Evolutionary conservation across 2,113 vertebrate genomes (phyloP), one percentile per base, ranked within the genome.

Genomic region (Lethenteron camtschaticum): DNA sequence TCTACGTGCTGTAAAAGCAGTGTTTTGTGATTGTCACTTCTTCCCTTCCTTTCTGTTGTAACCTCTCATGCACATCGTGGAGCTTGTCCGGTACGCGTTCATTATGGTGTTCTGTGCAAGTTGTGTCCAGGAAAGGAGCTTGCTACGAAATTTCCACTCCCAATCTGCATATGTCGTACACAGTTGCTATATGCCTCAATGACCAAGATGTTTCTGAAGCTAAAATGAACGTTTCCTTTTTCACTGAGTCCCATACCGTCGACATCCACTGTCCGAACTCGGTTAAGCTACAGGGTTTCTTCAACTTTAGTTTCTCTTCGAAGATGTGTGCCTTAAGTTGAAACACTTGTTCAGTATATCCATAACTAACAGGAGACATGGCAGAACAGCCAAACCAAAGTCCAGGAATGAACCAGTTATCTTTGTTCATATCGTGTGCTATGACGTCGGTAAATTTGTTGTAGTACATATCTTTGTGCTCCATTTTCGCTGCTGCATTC

Each of bases 401-500:
- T 3, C 57, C 70, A 41, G 70, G 70, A 60, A 71, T 71, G 58
- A 63, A 71, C 58, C 58, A 60, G 20, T 60, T 71, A 20, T 58
- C n/a, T 4, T 68, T 71, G 18, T 71, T 57, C 18, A 24, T 16
- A 56, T 71, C 20, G 12, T 71, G 68, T 13, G 60, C 57, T 55
- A 71, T 71, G 11, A 71, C 41, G 56, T 71, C 70, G 18, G 58
- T 63, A 71, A 71, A 71, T 24, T 68, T 55, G 24, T 10, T 76
- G 70, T 68, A 76, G 58, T 77, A 74, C 0, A 72, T 68, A 2
- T 78, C 78, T 71, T 77, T 83, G 9, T 76, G 80, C 71, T 85
- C 85, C 80, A 80, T 78, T 9, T 75, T 82, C 10, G 79, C 76
- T 11, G 78, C 77, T 4, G 78, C 77, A 59, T 75, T 75, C 11